Base-by-base conservation (phyloP, 2,888 invertebrate genomes). In the Drosophila monieri region DNA sequence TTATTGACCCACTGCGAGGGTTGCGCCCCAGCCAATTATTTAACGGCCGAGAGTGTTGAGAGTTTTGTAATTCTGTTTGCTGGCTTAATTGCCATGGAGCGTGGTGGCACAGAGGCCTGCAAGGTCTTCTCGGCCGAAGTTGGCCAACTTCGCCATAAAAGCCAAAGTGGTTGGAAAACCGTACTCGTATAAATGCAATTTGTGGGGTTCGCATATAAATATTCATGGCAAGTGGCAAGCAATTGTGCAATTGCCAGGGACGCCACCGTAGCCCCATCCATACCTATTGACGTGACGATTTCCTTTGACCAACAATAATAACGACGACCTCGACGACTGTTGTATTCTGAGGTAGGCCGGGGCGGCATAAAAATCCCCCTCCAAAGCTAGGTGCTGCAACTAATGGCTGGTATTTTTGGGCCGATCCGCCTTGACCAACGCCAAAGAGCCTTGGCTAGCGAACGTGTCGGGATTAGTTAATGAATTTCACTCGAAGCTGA, bases 81-180 rank as follows among this genome's bases (percentile, higher is more conserved):
- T 65, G 57, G 64, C 64, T 74, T 54, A 68, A 66, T 81, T 78
- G 68, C 54, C 62, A 65, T 68, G 67, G 65, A 73, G 74, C 73
- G 9, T 27, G 27, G 18, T 18, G 18, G 9, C 56, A 15, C 58
- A 54, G 67, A 62, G 84, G 78, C 85, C 70, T 43, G 66, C 83
- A 83, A 83, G 83, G 81, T 81, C 81, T 87, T 62, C 78, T 80
- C 65, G 73, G 64, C 49, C 66, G 66, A 61, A 32, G 79, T 83
- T 81, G 81, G 88, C 70, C 69, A 88, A 74, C 60, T 32, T 32
- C 12, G 43, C 74, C 84, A 84, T 75, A 75, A 86, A 85, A 53
- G 61, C 52, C 58, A 58, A 60, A 67, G 64, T 66, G 62, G 62
- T 47, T 76, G 67, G 58, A 67, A 69, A 59, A 53, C 51, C 51